Base-by-base conservation (phyloP, 1,140 invertebrate genomes). In the Brachionus rotundiformis region DNA sequence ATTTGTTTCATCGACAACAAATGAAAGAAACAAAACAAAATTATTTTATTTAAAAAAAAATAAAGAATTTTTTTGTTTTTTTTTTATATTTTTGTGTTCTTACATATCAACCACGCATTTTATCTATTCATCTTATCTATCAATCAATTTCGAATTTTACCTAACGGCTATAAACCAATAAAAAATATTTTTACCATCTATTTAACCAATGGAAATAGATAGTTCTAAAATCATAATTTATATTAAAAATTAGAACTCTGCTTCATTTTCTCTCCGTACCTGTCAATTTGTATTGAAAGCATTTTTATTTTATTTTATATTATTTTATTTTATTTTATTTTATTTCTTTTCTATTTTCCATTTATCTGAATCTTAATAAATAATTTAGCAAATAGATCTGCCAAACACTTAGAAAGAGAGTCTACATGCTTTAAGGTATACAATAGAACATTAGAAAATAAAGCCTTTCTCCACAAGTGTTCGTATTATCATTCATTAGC, bases 211-310 rank as follows among this genome's bases (percentile, higher is more conserved):
- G 16, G 33, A 36, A 68, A 33, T 33, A 31, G 31, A 68, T 68
- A 36, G 29, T 8, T 36, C 16, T 36, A 68, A 33, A 68, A 68
- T 68, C 16, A 68, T 68, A 68, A 68, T 68, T 68, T 68, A 16
- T 68, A 33, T 16, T 36, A 36, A 19, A 36, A 36, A 33, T 33
- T 68, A 36, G 16, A 19, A 19, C 16, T 68, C 31, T 36, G 29
- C 33, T 68, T 68, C 63, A 36, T 36, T 68, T 36, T 68, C 63
- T 68, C 63, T 36, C 29, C 33, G 10, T 68, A 68, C 63, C 63
- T 68, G 63, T 68, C 63, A 68, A 68, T 68, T 68, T 68, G 63
- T 68, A 33, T 68, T 68, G 63, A 68, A 68, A 68, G 63, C 63
- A 68, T 29, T 23, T 23, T 27, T 59, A 11, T 59, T 59, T 27